A percentile compares a stretch with the other conserved stretches of the same genome.
Conservation (phyloP, 2,113 vertebrate species). For the Tursiops truncatus region DNA sequence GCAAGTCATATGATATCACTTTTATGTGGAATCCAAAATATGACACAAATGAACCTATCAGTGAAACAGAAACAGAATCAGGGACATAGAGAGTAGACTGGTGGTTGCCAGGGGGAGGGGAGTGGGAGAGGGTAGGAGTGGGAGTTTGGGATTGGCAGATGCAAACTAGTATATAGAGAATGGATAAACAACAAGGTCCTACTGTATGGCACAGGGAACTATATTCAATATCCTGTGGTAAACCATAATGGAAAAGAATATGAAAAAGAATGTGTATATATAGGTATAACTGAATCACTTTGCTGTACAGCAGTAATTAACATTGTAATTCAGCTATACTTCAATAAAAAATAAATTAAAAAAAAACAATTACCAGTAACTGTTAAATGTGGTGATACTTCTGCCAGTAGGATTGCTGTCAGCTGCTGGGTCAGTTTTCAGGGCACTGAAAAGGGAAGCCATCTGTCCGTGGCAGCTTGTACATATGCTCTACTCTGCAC, state of each 20-base stretch:
- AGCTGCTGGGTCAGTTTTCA: constrained; percentile 69
- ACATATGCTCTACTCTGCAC: background rate
- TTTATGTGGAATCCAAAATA: background rate
- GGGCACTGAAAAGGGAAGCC: constrained; percentile 55
- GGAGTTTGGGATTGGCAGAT: background rate
- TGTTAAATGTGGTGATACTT: constrained; percentile 20
- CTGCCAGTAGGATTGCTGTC: constrained; percentile 46
- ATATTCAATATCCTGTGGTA: background rate
- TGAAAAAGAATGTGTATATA: background rate
- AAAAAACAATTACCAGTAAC: background rate
- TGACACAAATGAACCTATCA: background rate
- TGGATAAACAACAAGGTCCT: background rate
- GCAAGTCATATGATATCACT: background rate
- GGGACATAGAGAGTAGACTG: background rate
- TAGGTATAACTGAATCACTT: background rate
- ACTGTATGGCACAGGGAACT: background rate
- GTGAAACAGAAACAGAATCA: background rate
- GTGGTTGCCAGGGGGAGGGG: background rate
- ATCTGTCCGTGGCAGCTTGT: constrained; percentile 60
- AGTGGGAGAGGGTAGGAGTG: background rate
- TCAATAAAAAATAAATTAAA: background rate
- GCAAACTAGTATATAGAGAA: background rate
- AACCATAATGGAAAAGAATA: background rate
- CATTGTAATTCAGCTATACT: background rate
- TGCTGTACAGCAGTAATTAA: background rate